These are phyloP conservation scores for Poecilus cupreus DNA, from an alignment of 2,888 invertebrate genomes.

Conservation along the genomic window DNA sequence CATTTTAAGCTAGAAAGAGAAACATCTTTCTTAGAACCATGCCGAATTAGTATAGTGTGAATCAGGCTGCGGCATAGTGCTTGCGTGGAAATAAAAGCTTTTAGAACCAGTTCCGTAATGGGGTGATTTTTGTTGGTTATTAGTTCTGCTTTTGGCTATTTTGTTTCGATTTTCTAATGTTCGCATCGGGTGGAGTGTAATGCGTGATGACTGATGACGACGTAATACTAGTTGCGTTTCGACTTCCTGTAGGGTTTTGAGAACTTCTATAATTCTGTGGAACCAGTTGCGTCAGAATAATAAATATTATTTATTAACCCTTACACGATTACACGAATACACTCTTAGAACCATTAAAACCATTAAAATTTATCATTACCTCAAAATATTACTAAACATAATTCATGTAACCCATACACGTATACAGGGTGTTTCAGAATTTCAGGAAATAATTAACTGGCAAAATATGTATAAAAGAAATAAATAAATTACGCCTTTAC, in stretches of 20 bases:
- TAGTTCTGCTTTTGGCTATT: constrained; percentile 28
- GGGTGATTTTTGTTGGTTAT: constrained; percentile 22
- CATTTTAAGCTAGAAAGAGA: too few relatives aligned
- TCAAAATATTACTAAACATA: too few relatives aligned
- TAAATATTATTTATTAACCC: not conserved
- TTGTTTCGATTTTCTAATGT: constrained; percentile 21
- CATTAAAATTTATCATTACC: too few relatives aligned
- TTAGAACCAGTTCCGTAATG: constrained; percentile 29
- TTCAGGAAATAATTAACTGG: too few relatives aligned
- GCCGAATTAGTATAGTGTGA: not conserved
- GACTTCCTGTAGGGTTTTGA: not conserved
- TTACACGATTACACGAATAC: too few relatives aligned
- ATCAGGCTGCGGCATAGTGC: not conserved
- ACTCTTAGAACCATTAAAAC: too few relatives aligned
- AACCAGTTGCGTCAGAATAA: not conserved
- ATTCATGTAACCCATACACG: too few relatives aligned
- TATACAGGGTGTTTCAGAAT: too few relatives aligned
- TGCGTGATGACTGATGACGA: not conserved
- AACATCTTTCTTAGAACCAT: not conserved
- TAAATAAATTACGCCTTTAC: too few relatives aligned
- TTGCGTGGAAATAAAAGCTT: constrained; percentile 36
- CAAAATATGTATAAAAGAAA: too few relatives aligned
- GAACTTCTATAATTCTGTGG: not conserved
- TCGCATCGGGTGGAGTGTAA: not conserved
- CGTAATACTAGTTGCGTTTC: not conserved